Evolutionary conservation across 2,113 vertebrate genomes (phyloP), one percentile per base, ranked within the genome.

Genomic region (Gasterosteus aculeatus): DNA sequence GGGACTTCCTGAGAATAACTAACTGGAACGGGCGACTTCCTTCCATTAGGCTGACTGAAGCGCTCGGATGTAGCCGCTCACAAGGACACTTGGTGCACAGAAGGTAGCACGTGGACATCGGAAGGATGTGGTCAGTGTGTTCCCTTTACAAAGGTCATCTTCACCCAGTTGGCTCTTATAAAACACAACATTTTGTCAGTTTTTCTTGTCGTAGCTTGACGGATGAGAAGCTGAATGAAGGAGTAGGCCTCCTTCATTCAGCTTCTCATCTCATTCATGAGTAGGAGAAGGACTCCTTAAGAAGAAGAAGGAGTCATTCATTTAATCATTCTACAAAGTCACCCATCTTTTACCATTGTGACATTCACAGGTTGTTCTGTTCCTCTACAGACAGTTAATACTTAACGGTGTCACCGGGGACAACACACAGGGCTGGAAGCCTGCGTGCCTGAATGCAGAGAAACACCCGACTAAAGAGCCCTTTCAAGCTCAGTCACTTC

Each of bases 21-120:
- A 18, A 70, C 10, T 63, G 39, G 80, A 89, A 87, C 78, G 77
- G 70, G 70, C 79, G 81, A 85, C 81, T 90, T 86, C 80, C 81
- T 87, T 71, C 83, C 72, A 92, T 87, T 89, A 86, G 53, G 59
- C 69, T 83, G 78, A 85, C 78, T 89, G 77, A 79, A 84, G 62
- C 56, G 49, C 63, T 82, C 67, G 75, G 81, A 89, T 81, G 80
- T 79, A 90, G 80, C 65, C 15, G 1, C 80, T 89, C 81, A 89
- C 82, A 63, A 69, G 78, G 72, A 85, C 60, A 62, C 47, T 41
- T 26, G n/a, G 4, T 39, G 59, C 60, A 85, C 74, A 53, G 12
- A 70, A 75, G 75, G 79, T 80, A 62, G 49, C 58, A 67, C 65
- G 75, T 69, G 64, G 53, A 69, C 75, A 57, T 63, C 41, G 35